Percentiles rank a stretch among this genome's conserved stretches.
Conservation (phyloP, 1,140 invertebrate species). For the Zeugodacus cucurbitae region DNA sequence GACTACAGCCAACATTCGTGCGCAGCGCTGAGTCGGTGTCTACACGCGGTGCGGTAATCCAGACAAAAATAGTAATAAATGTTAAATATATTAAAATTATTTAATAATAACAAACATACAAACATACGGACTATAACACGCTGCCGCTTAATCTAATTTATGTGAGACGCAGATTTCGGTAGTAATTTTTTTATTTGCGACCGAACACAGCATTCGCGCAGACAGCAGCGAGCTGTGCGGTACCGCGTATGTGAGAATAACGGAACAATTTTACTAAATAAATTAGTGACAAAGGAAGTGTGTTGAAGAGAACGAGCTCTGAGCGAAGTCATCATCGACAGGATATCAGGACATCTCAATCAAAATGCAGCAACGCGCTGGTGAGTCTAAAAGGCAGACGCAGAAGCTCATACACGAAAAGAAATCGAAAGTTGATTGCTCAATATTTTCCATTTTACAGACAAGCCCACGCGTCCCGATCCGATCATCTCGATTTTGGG, state of each 20-base stretch:
- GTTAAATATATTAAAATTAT: neutral
- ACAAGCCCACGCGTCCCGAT: conserved; percentile 14
- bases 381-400: neutral
- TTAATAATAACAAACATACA: neutral
- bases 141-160: neutral
- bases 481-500: conserved; percentile 53
- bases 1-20: neutral
- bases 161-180: neutral
- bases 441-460: neutral
- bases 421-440: neutral
- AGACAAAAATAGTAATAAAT: conserved; percentile 1
- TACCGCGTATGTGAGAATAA: neutral
- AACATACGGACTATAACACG: neutral
- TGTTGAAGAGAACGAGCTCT: neutral
- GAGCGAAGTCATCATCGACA: neutral
- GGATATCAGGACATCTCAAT: neutral
- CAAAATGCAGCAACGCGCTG: neutral
- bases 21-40: neutral
- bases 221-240: neutral
- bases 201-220: neutral
- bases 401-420: neutral
- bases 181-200: neutral
- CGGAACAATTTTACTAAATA: neutral
- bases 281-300: neutral
- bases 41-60: conserved; percentile 2